Evolutionary conservation across 2,888 invertebrate genomes (phyloP).

Genomic region (Calephelis perditalis): DNA sequence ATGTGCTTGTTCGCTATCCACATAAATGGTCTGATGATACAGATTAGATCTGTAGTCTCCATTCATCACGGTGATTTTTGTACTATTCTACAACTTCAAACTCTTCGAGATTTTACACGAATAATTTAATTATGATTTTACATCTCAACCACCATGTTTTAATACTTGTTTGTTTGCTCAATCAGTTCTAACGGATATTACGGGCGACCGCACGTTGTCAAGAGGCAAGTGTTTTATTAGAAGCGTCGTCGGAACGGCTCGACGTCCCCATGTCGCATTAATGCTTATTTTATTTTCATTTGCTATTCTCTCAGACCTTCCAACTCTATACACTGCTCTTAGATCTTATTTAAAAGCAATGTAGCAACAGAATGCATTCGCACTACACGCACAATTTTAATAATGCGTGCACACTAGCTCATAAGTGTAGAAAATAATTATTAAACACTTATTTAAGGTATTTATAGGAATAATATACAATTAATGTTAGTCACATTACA

Average conservation of each 20-base stretch:
- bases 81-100: no score
- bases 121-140: no score
- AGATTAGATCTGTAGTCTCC: no score
- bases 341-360: conserved; percentile 35
- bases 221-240: conserved; percentile 79
- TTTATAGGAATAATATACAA: conserved; percentile 48
- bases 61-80: no score
- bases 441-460: conserved; percentile 20
- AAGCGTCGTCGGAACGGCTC: conserved; percentile 63
- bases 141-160: background rate
- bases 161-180: conserved; percentile 56
- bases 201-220: conserved; percentile 75
- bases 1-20: no score
- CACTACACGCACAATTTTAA: background rate
- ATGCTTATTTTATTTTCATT: conserved; percentile 73
- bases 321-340: conserved; percentile 27
- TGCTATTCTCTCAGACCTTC: conserved; percentile 57
- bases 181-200: conserved; percentile 77
- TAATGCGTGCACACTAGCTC: conserved; percentile 8
- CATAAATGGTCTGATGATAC: no score
- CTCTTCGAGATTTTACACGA: no score
- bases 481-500: conserved; percentile 86
- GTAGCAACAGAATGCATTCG: conserved; percentile 3
- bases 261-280: conserved; percentile 74
- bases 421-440: conserved; percentile 29